Evolutionary conservation across 2,888 invertebrate genomes (phyloP), one percentile per base, ranked within the genome.

Genomic region (Petrolisthes manimaculis): DNA sequence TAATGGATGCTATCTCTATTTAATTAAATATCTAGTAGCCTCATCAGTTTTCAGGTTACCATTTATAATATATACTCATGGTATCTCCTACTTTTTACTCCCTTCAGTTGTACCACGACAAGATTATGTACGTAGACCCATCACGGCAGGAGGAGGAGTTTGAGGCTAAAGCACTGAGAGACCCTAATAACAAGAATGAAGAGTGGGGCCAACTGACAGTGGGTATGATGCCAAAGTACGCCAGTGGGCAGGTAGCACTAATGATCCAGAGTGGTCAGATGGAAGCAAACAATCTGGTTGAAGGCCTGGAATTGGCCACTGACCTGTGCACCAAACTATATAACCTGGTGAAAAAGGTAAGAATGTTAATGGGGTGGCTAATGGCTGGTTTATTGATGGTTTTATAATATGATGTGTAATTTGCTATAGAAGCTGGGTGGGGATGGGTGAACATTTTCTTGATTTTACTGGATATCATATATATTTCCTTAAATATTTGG

Each of bases 151-250:
- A 89, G 78, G 90, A 88, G 51, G 84, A 84, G 53, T 24, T 12
- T 54, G n/a, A 3, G 80, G 71, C 37, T 4, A 9, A 2, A 24
- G 67, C 55, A n/a, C 71, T 21, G n/a, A 18, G 71, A 8, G 71
- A 71, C 71, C 71, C 71, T n/a, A 71, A 71, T 14, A 14, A 71
- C 14, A 14, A 6, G 6, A n/a, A 6, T 6, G 71, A 78, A 8
- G 54, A 81, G 14, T 81, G 81, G 61, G 56, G 89, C 2, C 81
- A 83, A 12, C 79, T 91, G 9, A 89, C 86, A 53, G 69, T 91
- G n/a, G 90, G 89, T 5, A 83, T 91, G 85, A 91, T 91, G 88
- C 90, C 90, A 2, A 80, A 81, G 37, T 86, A 88, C 55, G 90
- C 90, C 18, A 86, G 89, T 56, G 89, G 90, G 1, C 90, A 91